Percentiles rank a stretch among this genome's conserved stretches.
These are phyloP conservation scores for Boulengeromyrus knoepffleri DNA, from an alignment of 2,113 vertebrate genomes.

Conservation along the genomic window DNA sequence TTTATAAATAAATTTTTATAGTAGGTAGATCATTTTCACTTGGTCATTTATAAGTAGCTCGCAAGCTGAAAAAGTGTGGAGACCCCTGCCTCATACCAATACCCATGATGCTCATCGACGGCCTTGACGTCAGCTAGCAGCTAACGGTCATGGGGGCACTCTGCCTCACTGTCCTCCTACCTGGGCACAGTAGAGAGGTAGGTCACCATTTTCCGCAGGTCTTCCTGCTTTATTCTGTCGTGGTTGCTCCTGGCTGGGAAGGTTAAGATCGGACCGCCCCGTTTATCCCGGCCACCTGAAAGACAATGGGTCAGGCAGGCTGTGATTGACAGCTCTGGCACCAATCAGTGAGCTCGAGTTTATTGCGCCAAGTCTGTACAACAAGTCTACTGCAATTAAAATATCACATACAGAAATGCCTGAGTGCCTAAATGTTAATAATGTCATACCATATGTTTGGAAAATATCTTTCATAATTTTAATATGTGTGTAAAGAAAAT, in stretches of 20 bases:
- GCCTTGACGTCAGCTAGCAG: background rate
- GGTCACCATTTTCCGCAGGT: constrained; percentile 89
- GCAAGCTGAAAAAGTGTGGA: no score
- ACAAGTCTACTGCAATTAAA: background rate
- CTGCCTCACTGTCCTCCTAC: constrained; percentile 39
- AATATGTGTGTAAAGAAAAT: background rate
- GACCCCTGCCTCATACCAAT: background rate
- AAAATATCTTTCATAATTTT: background rate
- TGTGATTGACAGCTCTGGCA: background rate
- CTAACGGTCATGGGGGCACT: background rate
- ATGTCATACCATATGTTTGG: background rate
- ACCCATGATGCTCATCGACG: background rate
- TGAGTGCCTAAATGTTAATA: background rate
- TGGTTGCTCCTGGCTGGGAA: constrained; percentile 98
- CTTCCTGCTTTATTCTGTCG: constrained; percentile 98
- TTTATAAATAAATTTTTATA: no score
- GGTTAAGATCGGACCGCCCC: constrained; percentile 94
- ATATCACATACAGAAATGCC: background rate
- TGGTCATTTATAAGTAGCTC: no score
- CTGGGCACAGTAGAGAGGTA: constrained; percentile 94
- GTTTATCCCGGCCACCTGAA: constrained; percentile 91
- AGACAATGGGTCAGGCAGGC: background rate
- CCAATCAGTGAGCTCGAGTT: background rate
- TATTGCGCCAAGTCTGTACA: background rate
- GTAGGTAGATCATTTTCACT: no score